A percentile compares a stretch with the other conserved stretches of the same genome.
phyloP scores from a whole-genome alignment of 2,797 vertebrate species.

The Clarias platycephalus region DNA sequence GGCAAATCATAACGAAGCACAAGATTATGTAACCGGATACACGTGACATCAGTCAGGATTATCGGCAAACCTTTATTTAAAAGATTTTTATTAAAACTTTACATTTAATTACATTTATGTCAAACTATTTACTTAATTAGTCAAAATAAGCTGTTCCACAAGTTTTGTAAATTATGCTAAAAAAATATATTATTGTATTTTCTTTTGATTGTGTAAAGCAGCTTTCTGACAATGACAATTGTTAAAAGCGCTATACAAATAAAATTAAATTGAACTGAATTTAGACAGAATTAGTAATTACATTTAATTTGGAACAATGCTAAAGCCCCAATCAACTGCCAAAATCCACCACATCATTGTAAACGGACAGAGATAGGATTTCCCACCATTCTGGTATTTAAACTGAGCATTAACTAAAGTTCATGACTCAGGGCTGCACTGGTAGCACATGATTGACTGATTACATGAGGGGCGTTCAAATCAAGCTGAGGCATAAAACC shows the following conservation, averaged over 20 bases:
- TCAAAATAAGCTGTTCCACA: neutral
- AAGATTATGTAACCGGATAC: neutral
- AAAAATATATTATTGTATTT: too few relatives aligned
- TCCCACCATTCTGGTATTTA: too few relatives aligned
- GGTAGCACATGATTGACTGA: neutral
- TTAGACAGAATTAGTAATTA: neutral
- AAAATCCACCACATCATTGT: neutral
- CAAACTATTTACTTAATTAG: too few relatives aligned
- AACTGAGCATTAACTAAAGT: neutral
- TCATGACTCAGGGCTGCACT: too few relatives aligned
- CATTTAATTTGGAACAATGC: neutral
- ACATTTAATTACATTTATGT: too few relatives aligned
- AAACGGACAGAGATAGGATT: neutral
- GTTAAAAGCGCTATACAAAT: too few relatives aligned
- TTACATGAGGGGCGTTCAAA: neutral
- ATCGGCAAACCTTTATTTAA: neutral
- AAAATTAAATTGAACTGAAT: too few relatives aligned
- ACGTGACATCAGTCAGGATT: neutral
- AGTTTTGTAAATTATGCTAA: neutral
- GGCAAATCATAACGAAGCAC: neutral
- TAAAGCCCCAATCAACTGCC: neutral
- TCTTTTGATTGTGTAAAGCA: too few relatives aligned
- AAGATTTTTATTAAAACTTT: too few relatives aligned
- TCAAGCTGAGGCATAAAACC: too few relatives aligned
- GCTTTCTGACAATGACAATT: too few relatives aligned